Percentiles rank a stretch among this genome's conserved stretches.
These are phyloP conservation scores for Pseudomyrmex sp. DNA, from an alignment of 1,140 invertebrate genomes.

Conservation along the genomic window DNA sequence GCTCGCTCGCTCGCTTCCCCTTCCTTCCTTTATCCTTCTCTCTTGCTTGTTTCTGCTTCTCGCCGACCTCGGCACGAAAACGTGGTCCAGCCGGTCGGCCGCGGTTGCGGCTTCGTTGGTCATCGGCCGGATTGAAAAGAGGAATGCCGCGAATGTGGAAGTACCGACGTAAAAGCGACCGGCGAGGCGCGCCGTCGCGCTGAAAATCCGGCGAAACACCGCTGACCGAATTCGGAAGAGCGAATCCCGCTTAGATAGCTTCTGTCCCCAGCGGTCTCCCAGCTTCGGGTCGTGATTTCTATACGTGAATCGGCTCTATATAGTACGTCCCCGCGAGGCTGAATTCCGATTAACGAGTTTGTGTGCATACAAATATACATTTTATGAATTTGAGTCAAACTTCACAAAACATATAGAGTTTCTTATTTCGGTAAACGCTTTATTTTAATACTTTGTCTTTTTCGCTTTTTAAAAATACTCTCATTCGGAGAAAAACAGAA, in stretches of 20 bases:
- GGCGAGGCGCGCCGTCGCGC: not conserved
- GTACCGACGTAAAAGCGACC: conserved; percentile 27
- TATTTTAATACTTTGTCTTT: not conserved
- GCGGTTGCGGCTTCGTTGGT: conserved; percentile 49
- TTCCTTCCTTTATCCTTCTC: not conserved
- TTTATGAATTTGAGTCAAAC: not conserved
- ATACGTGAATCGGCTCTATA: not conserved
- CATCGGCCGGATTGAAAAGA: conserved; percentile 54
- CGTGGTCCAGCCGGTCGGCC: conserved; percentile 24
- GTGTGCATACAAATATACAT: not conserved
- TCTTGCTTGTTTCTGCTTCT: conserved; percentile 36
- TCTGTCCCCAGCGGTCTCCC: not conserved
- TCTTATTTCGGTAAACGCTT: no score
- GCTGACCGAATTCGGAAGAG: conserved; percentile 46
- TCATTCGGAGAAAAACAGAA: not conserved
- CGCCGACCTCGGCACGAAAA: conserved; percentile 41
- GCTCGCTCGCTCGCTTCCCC: not conserved
- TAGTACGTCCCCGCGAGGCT: not conserved
- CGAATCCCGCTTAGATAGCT: conserved; percentile 1
- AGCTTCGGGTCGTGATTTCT: not conserved
- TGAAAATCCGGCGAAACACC: conserved; percentile 18
- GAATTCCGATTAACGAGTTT: conserved; percentile 9
- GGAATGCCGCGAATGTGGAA: conserved; percentile 42
- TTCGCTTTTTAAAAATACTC: not conserved
- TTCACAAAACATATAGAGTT: not conserved